Conservation (phyloP, 2,888 invertebrate genomes). For the Cloeon dipterum region DNA sequence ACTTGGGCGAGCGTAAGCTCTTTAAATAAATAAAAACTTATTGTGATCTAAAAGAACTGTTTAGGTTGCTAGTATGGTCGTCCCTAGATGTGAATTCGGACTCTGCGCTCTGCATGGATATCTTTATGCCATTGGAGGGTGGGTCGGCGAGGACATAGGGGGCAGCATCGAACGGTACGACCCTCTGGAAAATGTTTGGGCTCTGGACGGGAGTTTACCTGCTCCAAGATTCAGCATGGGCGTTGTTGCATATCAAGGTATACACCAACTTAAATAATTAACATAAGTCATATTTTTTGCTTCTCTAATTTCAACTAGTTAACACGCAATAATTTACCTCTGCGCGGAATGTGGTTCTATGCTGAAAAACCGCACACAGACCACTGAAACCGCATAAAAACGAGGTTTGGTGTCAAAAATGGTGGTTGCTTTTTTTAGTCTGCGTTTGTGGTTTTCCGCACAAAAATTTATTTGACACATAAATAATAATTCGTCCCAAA, state of each 20-base stretch:
- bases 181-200: conserved; percentile 55
- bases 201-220: conserved; percentile 49
- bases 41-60: not conserved
- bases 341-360: too few species aligned
- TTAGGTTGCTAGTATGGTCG: conserved; percentile 46
- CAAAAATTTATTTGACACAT: too few species aligned
- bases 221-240: conserved; percentile 83
- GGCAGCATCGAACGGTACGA: conserved; percentile 74
- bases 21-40: not conserved
- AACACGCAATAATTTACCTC: too few species aligned
- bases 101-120: conserved; percentile 60
- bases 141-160: conserved; percentile 82
- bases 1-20: conserved; percentile 19
- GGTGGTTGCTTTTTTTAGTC: too few species aligned
- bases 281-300: too few species aligned
- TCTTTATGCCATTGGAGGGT: conserved; percentile 76
- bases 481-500: too few species aligned
- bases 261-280: conserved; percentile 1
- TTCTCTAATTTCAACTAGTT: too few species aligned
- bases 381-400: too few species aligned
- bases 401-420: too few species aligned
- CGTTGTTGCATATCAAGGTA: conserved; percentile 59
- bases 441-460: too few species aligned
- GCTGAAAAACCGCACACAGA: too few species aligned
- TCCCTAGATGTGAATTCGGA: conserved; percentile 76